A percentile compares a stretch with the other conserved stretches of the same genome.
Evolutionary conservation across 64 coral and sea anemone species (phyloP).

Genomic region (Acropora tenuis): DNA sequence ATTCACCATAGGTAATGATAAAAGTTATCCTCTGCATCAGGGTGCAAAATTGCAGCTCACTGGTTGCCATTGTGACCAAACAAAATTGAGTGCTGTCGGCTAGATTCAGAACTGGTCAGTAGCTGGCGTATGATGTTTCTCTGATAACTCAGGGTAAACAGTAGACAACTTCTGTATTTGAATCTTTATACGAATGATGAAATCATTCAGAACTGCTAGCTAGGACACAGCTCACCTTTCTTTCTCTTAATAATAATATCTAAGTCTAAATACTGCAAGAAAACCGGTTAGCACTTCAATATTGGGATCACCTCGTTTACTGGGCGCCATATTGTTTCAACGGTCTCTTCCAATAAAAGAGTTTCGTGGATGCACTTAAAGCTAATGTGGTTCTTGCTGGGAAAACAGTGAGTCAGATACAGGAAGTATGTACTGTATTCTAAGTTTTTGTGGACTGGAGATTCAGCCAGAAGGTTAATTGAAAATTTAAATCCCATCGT

Average conservation of each 20-base stretch:
- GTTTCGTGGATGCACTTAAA: not conserved
- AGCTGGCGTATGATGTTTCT: not conserved
- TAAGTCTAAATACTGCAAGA: not conserved
- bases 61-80: not conserved
- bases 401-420: not conserved
- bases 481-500: conserved; percentile 27
- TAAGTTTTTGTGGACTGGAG: conserved; percentile 5
- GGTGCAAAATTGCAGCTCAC: not conserved
- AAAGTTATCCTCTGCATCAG: not conserved
- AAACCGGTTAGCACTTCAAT: not conserved
- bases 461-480: conserved; percentile 28
- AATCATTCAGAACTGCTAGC: not conserved
- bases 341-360: not conserved
- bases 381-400: not conserved
- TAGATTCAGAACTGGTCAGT: not conserved
- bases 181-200: not conserved
- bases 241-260: not conserved
- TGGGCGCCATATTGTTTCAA: conserved; percentile 1
- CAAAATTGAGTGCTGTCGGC: not conserved
- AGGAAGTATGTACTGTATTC: not conserved
- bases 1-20: no score
- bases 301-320: not conserved
- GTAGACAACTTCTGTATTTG: not conserved
- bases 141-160: not conserved
- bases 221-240: not conserved